phyloP scores from a whole-genome alignment of 2,113 vertebrate species.

The Phylloscopus trochilus region DNA sequence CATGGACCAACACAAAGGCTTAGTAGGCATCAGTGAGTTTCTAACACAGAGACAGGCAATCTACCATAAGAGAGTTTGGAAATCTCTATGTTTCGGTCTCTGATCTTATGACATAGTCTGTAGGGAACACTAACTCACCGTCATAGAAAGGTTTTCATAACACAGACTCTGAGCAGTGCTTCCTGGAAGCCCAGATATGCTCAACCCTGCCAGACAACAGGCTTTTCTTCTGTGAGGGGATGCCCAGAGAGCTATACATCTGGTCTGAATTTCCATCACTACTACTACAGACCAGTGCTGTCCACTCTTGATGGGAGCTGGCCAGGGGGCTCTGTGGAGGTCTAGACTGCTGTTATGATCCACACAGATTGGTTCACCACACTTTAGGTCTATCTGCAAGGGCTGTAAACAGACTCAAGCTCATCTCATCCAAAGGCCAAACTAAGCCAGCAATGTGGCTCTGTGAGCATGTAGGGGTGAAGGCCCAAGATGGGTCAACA shows the following conservation, averaged over 20 bases:
- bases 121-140: neutral
- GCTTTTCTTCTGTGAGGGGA: neutral
- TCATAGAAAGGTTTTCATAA: neutral
- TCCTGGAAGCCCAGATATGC: neutral
- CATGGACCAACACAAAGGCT: neutral
- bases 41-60: neutral
- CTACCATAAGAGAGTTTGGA: neutral
- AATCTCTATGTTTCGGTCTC: fast-evolving
- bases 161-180: neutral
- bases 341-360: neutral
- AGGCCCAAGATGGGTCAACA: neutral
- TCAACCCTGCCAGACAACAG: neutral
- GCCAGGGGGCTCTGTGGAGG: neutral
- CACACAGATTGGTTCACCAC: neutral
- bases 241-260: neutral
- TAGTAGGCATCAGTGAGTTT: neutral
- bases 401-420: neutral
- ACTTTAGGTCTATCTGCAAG: neutral
- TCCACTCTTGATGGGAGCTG: neutral
- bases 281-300: neutral
- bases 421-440: neutral
- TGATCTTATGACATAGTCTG: neutral
- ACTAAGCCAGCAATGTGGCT: neutral
- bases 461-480: neutral
- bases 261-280: neutral